These are phyloP conservation scores for Leptopilina syphax DNA, from an alignment of 2,888 invertebrate genomes.

Conservation along the genomic window DNA sequence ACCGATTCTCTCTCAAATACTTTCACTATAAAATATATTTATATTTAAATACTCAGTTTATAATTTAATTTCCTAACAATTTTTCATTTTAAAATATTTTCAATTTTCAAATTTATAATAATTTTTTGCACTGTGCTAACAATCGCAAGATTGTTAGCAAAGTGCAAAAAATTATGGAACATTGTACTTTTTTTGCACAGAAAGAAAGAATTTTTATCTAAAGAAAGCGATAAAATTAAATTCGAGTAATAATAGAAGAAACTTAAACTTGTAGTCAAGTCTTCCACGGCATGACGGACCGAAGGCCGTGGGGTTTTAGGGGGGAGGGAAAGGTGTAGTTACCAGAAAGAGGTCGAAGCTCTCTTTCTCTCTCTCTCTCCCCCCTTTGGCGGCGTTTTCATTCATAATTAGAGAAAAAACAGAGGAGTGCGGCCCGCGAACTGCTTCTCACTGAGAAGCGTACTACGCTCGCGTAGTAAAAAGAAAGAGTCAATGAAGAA, in stretches of 20 bases:
- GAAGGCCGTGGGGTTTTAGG: conserved; percentile 43
- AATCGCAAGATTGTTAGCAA: too few relatives aligned
- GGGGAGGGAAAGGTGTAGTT: conserved; percentile 48
- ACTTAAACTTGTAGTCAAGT: conserved; percentile 59
- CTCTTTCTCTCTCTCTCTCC: conserved; percentile 5
- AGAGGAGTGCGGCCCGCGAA: conserved; percentile 63
- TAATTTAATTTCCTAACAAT: too few relatives aligned
- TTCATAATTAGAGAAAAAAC: conserved; percentile 77
- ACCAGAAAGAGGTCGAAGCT: conserved; percentile 48
- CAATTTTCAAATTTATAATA: too few relatives aligned
- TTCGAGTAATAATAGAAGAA: conserved; percentile 46
- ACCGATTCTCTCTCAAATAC: too few relatives aligned
- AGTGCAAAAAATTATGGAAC: too few relatives aligned
- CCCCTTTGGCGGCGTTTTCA: conserved; percentile 71
- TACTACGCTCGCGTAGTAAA: conserved; percentile 75
- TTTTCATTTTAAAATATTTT: too few relatives aligned
- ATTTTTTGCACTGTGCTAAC: too few relatives aligned
- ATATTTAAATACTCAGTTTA: too few relatives aligned
- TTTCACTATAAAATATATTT: too few relatives aligned
- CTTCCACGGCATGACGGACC: conserved; percentile 17
- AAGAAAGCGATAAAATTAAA: too few relatives aligned
- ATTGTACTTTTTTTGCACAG: too few relatives aligned
- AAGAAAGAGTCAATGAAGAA: conserved; percentile 78
- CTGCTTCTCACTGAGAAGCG: conserved; percentile 57
- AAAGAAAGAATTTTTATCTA: too few relatives aligned